Conservation (phyloP, 2,888 invertebrate species). For the Agapostemon virescens region DNA sequence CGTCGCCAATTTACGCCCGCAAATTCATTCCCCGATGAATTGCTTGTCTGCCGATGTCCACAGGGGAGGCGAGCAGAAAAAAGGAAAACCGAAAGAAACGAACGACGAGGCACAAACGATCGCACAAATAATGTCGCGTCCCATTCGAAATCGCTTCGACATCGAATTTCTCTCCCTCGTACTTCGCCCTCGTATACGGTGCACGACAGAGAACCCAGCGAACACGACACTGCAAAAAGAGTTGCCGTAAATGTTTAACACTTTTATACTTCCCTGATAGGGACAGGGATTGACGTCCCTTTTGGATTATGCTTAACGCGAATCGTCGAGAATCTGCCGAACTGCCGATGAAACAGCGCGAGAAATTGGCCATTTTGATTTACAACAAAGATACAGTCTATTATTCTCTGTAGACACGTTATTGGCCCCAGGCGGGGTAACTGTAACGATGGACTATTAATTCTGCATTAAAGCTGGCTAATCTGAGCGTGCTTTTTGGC, state of each 20-base stretch:
- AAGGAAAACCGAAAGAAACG: neutral
- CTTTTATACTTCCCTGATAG: no score
- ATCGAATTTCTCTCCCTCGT: slow-evolving; percentile 24
- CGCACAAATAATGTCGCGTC: slow-evolving; percentile 46
- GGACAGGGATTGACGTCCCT: neutral
- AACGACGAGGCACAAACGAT: slow-evolving; percentile 29
- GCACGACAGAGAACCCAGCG: no score
- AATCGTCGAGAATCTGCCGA: neutral
- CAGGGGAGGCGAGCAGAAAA: neutral
- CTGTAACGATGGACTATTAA: neutral
- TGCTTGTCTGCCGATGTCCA: slow-evolving; percentile 12
- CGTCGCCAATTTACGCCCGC: slow-evolving; percentile 39
- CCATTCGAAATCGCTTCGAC: slow-evolving; percentile 34
- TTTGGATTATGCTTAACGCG: neutral
- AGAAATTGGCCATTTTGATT: neutral
- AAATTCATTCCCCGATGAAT: slow-evolving; percentile 39
- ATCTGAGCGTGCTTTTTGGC: neutral
- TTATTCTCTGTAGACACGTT: neutral
- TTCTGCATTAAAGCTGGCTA: neutral
- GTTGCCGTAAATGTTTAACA: no score
- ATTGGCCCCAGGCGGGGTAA: neutral
- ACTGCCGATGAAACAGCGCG: neutral
- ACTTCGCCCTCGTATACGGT: no score
- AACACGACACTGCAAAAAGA: no score
- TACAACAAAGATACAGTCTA: neutral